Evolutionary conservation across 2,797 vertebrate genomes (phyloP).

Genomic region (Heteromormyrus szaboi): DNA sequence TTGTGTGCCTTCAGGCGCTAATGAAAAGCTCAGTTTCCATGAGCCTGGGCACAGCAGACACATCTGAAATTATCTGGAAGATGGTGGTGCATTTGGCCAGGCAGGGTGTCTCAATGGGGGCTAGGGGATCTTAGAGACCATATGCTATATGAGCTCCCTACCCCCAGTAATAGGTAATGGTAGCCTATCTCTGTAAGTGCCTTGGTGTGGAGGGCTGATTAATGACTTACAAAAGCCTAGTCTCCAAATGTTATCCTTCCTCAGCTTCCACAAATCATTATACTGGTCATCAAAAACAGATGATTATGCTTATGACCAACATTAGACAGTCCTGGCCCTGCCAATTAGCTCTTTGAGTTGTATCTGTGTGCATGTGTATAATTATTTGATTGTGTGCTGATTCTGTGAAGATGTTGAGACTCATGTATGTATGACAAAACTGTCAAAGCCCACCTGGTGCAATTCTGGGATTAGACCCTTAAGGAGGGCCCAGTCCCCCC

Average conservation of each 20-base stretch:
- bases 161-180: background rate
- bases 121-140: constrained; percentile 24
- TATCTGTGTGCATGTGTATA: background rate
- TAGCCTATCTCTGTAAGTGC: background rate
- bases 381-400: background rate
- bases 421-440: background rate
- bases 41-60: constrained; percentile 19
- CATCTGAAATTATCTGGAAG: constrained; percentile 25
- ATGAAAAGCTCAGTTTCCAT: constrained; percentile 11
- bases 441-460: background rate
- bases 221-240: constrained; percentile 24
- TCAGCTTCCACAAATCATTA: constrained; percentile 14
- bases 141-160: constrained; percentile 37
- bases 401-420: background rate
- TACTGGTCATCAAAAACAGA: constrained; percentile 17
- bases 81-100: constrained; percentile 47
- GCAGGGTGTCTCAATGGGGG: constrained; percentile 43
- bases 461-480: background rate
- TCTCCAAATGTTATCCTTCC: background rate
- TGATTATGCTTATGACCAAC: background rate
- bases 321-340: background rate
- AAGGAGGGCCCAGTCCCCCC: background rate
- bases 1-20: background rate
- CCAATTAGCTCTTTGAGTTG: background rate
- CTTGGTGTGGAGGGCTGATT: constrained; percentile 24